Percentiles rank a stretch among this genome's conserved stretches.
These are phyloP conservation scores for Solenopsis fugax DNA, from an alignment of 1,140 invertebrate genomes.

Conservation along the genomic window DNA sequence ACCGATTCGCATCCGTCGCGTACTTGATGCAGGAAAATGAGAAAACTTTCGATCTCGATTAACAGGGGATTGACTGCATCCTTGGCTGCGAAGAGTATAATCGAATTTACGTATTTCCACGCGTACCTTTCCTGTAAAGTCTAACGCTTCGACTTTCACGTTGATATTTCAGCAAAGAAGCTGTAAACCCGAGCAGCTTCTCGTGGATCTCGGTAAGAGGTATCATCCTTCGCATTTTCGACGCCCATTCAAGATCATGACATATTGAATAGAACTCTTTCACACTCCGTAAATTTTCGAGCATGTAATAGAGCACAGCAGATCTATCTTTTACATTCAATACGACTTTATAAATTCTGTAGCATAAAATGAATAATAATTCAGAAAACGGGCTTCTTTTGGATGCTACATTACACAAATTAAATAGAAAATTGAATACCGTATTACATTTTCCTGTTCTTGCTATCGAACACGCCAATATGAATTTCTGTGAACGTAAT, in stretches of 20 bases:
- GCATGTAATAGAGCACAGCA: neutral
- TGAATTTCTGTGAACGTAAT: neutral
- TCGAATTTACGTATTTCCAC: constrained; percentile 38
- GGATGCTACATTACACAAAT: neutral
- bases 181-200: neutral
- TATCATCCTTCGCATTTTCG: neutral
- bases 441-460: neutral
- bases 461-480: neutral
- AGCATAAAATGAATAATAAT: constrained; percentile 5
- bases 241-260: neutral
- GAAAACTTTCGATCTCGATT: constrained; percentile 70
- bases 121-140: neutral
- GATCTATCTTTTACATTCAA: neutral
- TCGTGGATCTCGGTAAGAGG: neutral
- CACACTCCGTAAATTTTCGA: neutral
- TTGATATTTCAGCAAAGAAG: constrained; percentile 3
- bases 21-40: constrained; percentile 60
- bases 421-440: neutral
- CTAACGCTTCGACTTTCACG: neutral
- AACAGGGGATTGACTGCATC: neutral
- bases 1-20: neutral
- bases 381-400: neutral
- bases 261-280: constrained; percentile 19
- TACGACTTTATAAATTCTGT: neutral
- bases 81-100: neutral